These are phyloP conservation scores for Columba janthina DNA, from an alignment of 2,113 vertebrate genomes.

Conservation along the genomic window DNA sequence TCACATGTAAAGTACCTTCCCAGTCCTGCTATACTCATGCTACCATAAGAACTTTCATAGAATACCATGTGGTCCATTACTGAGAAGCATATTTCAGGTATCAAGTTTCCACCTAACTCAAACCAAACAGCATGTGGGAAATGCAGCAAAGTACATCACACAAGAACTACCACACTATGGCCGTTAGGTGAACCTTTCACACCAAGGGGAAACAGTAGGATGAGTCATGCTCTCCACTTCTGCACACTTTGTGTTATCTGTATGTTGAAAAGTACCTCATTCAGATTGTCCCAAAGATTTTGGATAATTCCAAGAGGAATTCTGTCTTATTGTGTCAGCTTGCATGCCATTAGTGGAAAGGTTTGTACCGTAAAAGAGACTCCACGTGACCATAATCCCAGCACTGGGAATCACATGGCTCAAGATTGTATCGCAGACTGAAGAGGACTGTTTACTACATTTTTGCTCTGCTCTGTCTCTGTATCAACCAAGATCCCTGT, in stretches of 20 bases:
- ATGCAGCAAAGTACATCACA: background rate
- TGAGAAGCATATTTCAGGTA: background rate
- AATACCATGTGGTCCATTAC: background rate
- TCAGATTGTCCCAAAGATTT: background rate
- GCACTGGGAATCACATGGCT: background rate
- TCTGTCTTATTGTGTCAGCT: background rate
- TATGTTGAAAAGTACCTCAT: background rate
- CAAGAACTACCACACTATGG: background rate
- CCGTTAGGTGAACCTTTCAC: background rate
- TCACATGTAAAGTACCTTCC: background rate
- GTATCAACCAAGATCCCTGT: background rate
- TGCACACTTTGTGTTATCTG: background rate
- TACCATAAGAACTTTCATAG: background rate
- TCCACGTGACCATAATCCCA: background rate
- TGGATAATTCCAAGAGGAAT: background rate
- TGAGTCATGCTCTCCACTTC: background rate
- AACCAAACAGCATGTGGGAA: background rate
- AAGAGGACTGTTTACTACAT: background rate
- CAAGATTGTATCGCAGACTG: background rate
- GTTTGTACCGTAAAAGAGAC: background rate
- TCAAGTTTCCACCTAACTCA: background rate
- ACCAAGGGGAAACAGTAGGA: background rate
- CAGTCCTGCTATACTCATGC: background rate
- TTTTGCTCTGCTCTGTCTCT: background rate
- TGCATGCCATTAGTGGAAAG: background rate